phyloP scores from a whole-genome alignment of 2,797 vertebrate species.

The Protosalanx chinensis region DNA sequence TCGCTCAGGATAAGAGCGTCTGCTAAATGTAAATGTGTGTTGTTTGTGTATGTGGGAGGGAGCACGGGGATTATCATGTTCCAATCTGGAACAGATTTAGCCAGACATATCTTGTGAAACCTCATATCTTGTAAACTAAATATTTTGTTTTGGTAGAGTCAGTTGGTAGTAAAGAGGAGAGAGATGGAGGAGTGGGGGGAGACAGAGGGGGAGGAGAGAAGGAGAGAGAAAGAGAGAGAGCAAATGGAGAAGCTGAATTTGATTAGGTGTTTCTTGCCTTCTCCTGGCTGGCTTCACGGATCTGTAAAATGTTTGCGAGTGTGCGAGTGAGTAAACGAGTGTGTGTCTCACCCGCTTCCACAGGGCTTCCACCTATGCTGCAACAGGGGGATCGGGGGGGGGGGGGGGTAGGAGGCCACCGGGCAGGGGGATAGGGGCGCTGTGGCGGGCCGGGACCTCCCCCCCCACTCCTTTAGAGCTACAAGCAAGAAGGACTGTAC shows the following conservation, averaged over 20 bases:
- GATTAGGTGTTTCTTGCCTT: conserved; percentile 13
- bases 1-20: too few relatives aligned
- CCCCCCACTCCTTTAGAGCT: conserved; percentile 4
- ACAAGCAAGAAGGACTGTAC: conserved; percentile 38
- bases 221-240: background rate
- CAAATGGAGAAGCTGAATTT: conserved; percentile 15
- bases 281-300: background rate
- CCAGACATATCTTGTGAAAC: too few relatives aligned
- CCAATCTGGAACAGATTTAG: too few relatives aligned
- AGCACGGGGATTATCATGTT: too few relatives aligned
- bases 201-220: background rate
- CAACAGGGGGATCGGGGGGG: too few relatives aligned
- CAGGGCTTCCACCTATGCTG: too few relatives aligned
- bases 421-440: too few relatives aligned
- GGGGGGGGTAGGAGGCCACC: too few relatives aligned
- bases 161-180: background rate
- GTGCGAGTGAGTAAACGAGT: background rate
- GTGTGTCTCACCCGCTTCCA: background rate
- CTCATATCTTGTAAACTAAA: too few relatives aligned
- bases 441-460: too few relatives aligned
- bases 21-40: background rate
- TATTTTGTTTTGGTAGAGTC: background rate
- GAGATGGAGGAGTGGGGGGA: background rate
- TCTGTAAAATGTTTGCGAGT: background rate
- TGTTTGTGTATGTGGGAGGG: too few relatives aligned